phyloP scores from a whole-genome alignment of 2,797 vertebrate species.

The Neosilurus mollespiculum region DNA sequence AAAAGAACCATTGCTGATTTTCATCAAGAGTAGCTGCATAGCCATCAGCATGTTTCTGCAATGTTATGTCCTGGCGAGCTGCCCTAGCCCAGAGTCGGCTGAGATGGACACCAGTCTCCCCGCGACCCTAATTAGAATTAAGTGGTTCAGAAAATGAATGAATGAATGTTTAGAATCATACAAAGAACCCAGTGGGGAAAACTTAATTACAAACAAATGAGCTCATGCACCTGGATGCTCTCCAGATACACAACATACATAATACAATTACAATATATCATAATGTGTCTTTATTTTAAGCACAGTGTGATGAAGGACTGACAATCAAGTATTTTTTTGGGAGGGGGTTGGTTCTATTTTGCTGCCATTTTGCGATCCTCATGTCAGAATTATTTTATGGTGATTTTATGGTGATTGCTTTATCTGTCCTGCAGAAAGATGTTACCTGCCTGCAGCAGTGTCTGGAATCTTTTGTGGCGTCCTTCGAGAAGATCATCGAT shows the following conservation, averaged over 20 bases:
- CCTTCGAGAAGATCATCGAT: conserved; percentile 86
- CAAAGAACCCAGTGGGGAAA: neutral
- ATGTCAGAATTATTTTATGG: neutral
- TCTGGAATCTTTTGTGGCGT: conserved; percentile 87
- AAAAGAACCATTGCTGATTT: no score
- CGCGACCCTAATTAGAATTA: no score
- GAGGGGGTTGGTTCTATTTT: neutral
- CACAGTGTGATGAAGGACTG: neutral
- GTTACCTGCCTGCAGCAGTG: conserved; percentile 89
- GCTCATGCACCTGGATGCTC: neutral
- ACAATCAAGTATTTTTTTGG: neutral
- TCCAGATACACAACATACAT: neutral
- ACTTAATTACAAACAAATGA: neutral
- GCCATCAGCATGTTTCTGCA: no score
- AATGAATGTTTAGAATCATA: neutral
- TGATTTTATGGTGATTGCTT: neutral
- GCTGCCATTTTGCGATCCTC: neutral
- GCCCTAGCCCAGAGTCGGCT: no score
- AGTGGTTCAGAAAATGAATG: no score
- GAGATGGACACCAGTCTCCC: no score
- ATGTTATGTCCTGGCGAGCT: no score
- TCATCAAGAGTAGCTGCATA: no score
- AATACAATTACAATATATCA: neutral
- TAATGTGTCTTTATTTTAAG: neutral
- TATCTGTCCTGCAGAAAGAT: conserved; percentile 81